Evolutionary conservation across 2,113 vertebrate species (phyloP).

Genomic region (Colius striatus): DNA sequence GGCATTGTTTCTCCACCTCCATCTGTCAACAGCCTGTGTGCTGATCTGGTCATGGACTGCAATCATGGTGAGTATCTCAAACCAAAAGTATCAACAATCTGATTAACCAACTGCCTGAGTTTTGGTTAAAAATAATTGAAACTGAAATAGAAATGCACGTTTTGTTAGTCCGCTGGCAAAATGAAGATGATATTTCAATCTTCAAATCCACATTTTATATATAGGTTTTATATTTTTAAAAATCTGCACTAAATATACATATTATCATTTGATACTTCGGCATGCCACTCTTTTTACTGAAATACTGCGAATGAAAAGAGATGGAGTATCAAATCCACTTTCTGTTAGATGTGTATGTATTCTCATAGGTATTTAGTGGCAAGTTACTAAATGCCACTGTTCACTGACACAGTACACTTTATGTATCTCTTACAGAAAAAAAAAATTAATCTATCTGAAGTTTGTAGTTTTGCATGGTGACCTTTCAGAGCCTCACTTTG

Average conservation of each 20-base stretch:
- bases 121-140: not conserved
- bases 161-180: not conserved
- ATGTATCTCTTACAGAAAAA: not conserved
- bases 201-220: not conserved
- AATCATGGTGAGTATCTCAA: not conserved
- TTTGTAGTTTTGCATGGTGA: not conserved
- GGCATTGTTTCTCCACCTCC: not conserved
- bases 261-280: not conserved
- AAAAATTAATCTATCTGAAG: not conserved
- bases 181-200: not conserved
- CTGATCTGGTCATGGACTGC: not conserved
- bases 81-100: not conserved
- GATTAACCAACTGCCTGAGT: not conserved
- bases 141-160: not conserved
- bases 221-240: slow-evolving; percentile 16
- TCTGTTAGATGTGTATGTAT: not conserved
- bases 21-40: not conserved
- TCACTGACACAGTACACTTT: slow-evolving; percentile 31
- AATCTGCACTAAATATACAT: not conserved
- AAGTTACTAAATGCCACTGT: slow-evolving; percentile 63
- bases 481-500: not conserved
- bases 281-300: slow-evolving; percentile 6
- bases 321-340: not conserved
- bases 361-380: slow-evolving; percentile 19
- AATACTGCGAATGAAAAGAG: slow-evolving; percentile 1